Evolutionary conservation across 2,888 invertebrate genomes (phyloP), one percentile per base, ranked within the genome.

Genomic region (Drosophila phalerata): DNA sequence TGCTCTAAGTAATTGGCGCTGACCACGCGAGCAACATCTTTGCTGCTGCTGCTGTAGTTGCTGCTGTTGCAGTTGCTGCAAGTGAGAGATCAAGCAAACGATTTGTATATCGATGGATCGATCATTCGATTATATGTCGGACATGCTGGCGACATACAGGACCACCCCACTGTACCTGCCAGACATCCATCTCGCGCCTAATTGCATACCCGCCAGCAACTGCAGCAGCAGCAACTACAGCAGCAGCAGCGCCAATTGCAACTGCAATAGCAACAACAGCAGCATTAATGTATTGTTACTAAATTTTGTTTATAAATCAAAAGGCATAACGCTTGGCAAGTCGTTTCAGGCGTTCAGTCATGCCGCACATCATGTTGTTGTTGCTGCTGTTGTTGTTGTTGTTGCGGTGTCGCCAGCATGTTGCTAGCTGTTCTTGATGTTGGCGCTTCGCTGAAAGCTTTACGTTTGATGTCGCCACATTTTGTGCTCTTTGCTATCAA

Each of bases 241-340:
- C 71, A 52, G 34, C 51, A 42, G 40, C 68, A 77, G 55, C 69
- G 68, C 34, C 57, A 49, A 10, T 30, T 58, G 9, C 51, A 22
- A 11, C 51, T 61, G n/a, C 60, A 55, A 22, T 66, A 65, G 15
- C 62, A 68, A 19, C 61, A 62, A 45, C 56, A 60, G 43, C 58
- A 69, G 52, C 71, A 70, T 75, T 79, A 85, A 83, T 80, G 88
- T 71, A 77, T 70, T 75, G 76, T 73, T 80, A 69, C 75, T 86
- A 88, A 76, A 86, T 88, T 88, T 86, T 90, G 90, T 86, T 90
- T 88, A 88, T 90, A 88, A 88, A 88, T 88, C 89, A 88, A 79
- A 83, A 81, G 77, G 83, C 65, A 69, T 79, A 79, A 79, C 55
- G 71, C 69, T 69, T 65, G 71, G 61, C 69, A 72, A 77, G 55